Base-by-base conservation (phyloP, 2,113 vertebrate species). In the Podarcis muralis region DNA sequence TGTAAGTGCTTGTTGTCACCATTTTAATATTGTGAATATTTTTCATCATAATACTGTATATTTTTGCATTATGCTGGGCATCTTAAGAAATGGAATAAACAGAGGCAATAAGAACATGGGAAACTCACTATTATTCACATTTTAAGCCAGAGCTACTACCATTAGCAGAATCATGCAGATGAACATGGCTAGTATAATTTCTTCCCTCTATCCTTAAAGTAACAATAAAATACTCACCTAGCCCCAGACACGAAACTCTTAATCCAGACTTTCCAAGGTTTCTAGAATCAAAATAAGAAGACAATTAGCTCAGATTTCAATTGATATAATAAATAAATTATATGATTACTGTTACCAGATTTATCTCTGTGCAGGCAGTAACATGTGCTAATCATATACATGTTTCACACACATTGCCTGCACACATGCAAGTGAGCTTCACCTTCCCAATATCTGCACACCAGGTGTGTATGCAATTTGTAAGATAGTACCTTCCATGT, bases 241-340 rank as follows among this genome's bases (percentile, higher is more conserved):
- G 93, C 89, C 98, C 98, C 37, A 99, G 95, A 94, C 98, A 99
- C 0, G 98, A 99, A 86, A 99, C 98, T 96, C 98, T 95, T 91
- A 99, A 98, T 95, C 98, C 98, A 0, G 98, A 99, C 95, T 99
- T 99, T 2, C 98, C 98, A n/a, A 99, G 98, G 95, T 99, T 99
- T 91, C 98, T 99, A 94, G 71, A 96, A 96, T 81, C 90, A 94
- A 96, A 92, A 83, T 30, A 82, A 92, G 7, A 91, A 89, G 91
- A 90, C 0, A 7, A 90, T 93, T 20, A 95, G 27, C 3, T 1
- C 35, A 88, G 57, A 43, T 5, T 40, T 8, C 1, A 0, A 72
- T 20, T 11, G 9, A 48, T 48, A 18, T 32, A 25, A 20, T 65
- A 83, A 48, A 66, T 53, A 40, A 68, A 43, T 5, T 53, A 53